Percentiles rank a stretch among this genome's conserved stretches.
phyloP scores from a whole-genome alignment of 2,888 invertebrate genomes.

The Epistrophe eligans region DNA sequence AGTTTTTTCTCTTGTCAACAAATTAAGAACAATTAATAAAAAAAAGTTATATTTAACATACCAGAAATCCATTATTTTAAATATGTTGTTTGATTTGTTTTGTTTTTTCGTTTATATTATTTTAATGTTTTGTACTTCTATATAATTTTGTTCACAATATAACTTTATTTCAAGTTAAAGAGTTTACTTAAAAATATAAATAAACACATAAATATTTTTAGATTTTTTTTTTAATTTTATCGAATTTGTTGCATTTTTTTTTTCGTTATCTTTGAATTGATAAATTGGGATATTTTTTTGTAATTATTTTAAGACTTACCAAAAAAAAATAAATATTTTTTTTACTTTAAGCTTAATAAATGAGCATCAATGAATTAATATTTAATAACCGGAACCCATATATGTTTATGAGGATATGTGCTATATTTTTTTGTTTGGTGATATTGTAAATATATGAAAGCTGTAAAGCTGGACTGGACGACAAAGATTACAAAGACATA shows the following conservation, averaged over 20 bases:
- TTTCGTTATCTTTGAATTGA: conserved; percentile 38
- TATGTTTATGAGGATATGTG: conserved; percentile 11
- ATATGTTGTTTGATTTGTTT: not conserved
- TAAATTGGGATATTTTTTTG: not conserved
- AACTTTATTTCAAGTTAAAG: conserved; percentile 29
- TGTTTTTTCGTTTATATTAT: not conserved
- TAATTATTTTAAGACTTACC: conserved; percentile 40
- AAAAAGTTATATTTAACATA: conserved; percentile 15
- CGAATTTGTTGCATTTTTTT: conserved; percentile 71
- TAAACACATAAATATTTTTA: conserved; percentile 7
- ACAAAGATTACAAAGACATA: not conserved
- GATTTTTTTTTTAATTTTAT: conserved; percentile 29
- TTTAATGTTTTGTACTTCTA: not conserved
- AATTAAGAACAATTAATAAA: not conserved
- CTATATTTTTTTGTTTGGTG: not conserved
- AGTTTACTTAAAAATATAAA: conserved; percentile 45
- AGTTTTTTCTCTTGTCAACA: conserved; percentile 3
- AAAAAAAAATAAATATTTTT: conserved; percentile 31
- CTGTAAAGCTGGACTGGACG: not conserved
- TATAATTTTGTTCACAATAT: conserved; percentile 28
- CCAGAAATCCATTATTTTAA: conserved; percentile 30
- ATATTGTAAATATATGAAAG: not conserved
- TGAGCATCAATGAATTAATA: conserved; percentile 31
- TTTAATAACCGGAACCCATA: conserved; percentile 43
- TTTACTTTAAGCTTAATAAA: conserved; percentile 34